phyloP scores from a whole-genome alignment of 2,113 vertebrate genomes.

The Psittacara wagleri region DNA sequence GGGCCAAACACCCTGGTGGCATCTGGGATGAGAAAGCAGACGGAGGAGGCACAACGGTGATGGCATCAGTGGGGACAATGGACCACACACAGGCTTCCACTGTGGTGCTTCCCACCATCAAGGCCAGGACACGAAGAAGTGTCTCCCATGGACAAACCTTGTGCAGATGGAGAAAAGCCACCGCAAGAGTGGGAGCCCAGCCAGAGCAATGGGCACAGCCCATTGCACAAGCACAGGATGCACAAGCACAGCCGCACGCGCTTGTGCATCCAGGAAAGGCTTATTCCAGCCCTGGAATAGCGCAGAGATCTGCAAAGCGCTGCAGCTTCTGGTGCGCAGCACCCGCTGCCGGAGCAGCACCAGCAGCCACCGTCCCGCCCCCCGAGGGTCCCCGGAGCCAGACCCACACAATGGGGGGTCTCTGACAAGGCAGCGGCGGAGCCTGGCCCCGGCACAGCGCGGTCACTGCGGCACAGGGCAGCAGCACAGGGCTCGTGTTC shows the following conservation, averaged over 20 bases:
- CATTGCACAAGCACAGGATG: too few species aligned
- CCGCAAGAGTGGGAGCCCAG: accelerated
- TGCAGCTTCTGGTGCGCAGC: not conserved
- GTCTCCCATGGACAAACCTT: not conserved
- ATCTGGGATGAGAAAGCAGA: not conserved
- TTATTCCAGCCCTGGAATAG: not conserved
- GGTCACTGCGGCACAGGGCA: not conserved
- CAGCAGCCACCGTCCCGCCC: not conserved
- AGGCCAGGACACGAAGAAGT: not conserved
- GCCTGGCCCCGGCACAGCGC: not conserved
- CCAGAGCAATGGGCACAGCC: not conserved
- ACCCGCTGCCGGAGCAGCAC: accelerated
- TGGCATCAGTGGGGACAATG: not conserved
- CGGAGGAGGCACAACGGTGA: accelerated
- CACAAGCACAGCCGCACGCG: not conserved
- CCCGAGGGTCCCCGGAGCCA: accelerated
- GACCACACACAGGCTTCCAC: not conserved
- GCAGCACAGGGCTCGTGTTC: accelerated
- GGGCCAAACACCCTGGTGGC: accelerated
- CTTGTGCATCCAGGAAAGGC: not conserved
- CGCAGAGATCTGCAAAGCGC: not conserved
- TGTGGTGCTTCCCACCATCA: not conserved
- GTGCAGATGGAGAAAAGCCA: not conserved
- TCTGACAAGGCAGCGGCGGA: not conserved
- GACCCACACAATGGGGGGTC: not conserved